Conservation (phyloP, 2,888 invertebrate genomes). For the Pristionchus mayeri region DNA sequence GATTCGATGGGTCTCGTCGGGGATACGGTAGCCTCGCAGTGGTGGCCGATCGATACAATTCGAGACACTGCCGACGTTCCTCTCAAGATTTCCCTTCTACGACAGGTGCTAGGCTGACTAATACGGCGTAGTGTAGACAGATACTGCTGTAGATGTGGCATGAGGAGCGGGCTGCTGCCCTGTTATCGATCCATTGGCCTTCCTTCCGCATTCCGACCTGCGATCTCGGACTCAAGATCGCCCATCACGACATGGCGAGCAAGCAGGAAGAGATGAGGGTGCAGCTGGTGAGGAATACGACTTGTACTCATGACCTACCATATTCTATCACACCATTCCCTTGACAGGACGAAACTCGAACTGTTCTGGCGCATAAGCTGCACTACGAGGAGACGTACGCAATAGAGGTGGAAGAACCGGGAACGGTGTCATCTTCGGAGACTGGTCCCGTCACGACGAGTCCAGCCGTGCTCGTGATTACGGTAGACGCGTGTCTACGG, state of each 20-base stretch:
- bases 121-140: background rate
- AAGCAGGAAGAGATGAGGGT: background rate
- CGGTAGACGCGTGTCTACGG: slow-evolving; percentile 11
- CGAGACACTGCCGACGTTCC: slow-evolving; percentile 8
- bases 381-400: slow-evolving; percentile 44
- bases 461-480: slow-evolving; percentile 1
- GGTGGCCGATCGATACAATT: slow-evolving; percentile 14
- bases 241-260: background rate
- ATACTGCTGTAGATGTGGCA: slow-evolving; percentile 36
- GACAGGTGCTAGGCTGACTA: background rate
- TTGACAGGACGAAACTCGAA: slow-evolving; percentile 39
- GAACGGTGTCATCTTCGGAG: background rate
- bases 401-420: slow-evolving; percentile 4
- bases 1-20: slow-evolving; percentile 41
- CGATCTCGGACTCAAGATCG: slow-evolving; percentile 8
- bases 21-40: slow-evolving; percentile 16
- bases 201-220: slow-evolving; percentile 35
- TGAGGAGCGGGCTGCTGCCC: slow-evolving; percentile 38
- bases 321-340: background rate
- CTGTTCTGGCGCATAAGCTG: background rate
- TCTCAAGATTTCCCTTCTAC: background rate
- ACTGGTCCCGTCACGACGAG: background rate
- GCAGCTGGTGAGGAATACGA: slow-evolving; percentile 4
- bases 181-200: slow-evolving; percentile 27
- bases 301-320: background rate